phyloP scores from a whole-genome alignment of 2,113 vertebrate species.

The Osmerus eperlanus region DNA sequence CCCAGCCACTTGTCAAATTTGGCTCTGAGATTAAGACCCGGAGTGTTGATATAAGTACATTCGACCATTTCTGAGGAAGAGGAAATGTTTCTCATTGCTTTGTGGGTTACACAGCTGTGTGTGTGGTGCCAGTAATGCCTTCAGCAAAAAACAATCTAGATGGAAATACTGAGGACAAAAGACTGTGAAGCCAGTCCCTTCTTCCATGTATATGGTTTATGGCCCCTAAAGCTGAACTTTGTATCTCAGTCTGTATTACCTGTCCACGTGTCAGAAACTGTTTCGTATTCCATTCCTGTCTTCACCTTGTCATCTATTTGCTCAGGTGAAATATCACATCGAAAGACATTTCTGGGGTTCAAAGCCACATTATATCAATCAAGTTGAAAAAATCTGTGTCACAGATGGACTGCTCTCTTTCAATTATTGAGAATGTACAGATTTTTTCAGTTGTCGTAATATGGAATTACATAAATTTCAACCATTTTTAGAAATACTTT shows the following conservation, averaged over 20 bases:
- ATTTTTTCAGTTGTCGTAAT: constrained; percentile 10
- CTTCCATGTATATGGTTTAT: background rate
- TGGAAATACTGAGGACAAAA: constrained; percentile 6
- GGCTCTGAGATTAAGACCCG: too few relatives aligned
- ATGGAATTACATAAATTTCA: background rate
- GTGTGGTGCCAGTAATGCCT: background rate
- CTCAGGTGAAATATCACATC: constrained; percentile 17
- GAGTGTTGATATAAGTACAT: too few relatives aligned
- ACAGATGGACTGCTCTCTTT: background rate
- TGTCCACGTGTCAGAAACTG: background rate
- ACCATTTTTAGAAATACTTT: background rate
- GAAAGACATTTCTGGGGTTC: background rate
- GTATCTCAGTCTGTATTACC: background rate
- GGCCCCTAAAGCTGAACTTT: background rate
- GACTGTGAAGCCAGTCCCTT: background rate
- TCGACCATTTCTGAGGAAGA: too few relatives aligned
- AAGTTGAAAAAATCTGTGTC: background rate
- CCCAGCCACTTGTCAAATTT: too few relatives aligned
- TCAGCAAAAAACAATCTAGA: background rate
- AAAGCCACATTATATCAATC: background rate
- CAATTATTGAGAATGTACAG: constrained; percentile 7
- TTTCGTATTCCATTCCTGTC: background rate
- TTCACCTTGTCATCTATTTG: background rate
- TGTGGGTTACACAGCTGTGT: background rate
- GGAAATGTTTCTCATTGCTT: too few relatives aligned